Evolutionary conservation across 2,888 invertebrate genomes (phyloP), one percentile per base, ranked within the genome.

Genomic region (Pomacea canaliculata): DNA sequence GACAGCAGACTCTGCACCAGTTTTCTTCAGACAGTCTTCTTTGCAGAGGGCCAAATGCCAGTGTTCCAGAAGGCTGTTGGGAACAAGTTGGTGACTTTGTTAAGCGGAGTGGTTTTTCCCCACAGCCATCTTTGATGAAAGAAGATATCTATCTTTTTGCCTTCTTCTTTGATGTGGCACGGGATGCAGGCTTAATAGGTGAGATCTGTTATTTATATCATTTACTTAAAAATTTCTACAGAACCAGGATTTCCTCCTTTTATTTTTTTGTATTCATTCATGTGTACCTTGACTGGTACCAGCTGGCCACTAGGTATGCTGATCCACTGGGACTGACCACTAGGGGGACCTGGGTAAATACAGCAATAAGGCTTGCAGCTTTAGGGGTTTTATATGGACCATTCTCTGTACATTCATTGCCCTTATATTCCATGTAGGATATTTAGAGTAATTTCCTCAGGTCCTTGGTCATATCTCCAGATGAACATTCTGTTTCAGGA

Each of bases 141-240:
- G 92, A 93, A 79, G 92, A 93, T 56, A 93, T 97, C 74, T 94
- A 94, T 83, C 96, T 96, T 19, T 97, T 99, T 92, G 97, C 97
- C 87, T 99, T 97, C 91, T 99, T 96, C 92, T 98, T 95, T 91
- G 98, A 99, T 89, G 93, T 96, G 78, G 97, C 97, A 7, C 94
- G 95, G 0, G 97, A 97, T 90, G 94, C 95, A 1, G 95, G 95
- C 1, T 92, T 97, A 69, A 95, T 97, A 65, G 86, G 90, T 83
- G 94, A 81, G 83, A 74, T 65, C 69, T 65, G 65, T 48, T 16
- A 51, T 46, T 63, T 27, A 69, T 9, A 60, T 27, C 16, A 56
- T 12, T 63, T 12, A 12, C 27, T 63, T 63, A 12, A 19, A 23
- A n/a, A 19, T 12, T 1, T 1, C 19, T 12, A n/a, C n/a, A 63